A percentile compares a stretch with the other conserved stretches of the same genome.
These are phyloP conservation scores for Lineus longissimus DNA, from an alignment of 1,140 invertebrate species.

Conservation along the genomic window DNA sequence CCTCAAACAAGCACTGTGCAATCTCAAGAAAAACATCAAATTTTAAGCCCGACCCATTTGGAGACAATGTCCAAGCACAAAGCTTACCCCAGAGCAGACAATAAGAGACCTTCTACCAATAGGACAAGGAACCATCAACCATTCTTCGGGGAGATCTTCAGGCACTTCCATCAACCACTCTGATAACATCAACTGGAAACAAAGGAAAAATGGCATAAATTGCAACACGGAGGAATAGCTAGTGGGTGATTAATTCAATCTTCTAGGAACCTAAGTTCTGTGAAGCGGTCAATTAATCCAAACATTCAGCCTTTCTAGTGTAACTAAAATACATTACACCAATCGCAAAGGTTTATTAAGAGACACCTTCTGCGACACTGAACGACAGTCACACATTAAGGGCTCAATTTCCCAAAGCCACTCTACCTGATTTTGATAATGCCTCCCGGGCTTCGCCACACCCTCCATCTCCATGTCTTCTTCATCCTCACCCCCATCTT, in stretches of 20 bases:
- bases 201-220: not conserved
- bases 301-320: too few relatives aligned
- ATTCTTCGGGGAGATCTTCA: slow-evolving; percentile 65
- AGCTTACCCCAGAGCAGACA: slow-evolving; percentile 66
- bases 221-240: too few relatives aligned
- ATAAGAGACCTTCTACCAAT: slow-evolving; percentile 73
- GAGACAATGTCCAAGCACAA: slow-evolving; percentile 10
- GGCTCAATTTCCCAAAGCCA: too few relatives aligned
- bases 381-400: too few relatives aligned
- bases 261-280: not conserved
- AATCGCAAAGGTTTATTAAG: too few relatives aligned
- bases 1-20: not conserved
- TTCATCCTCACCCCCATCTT: slow-evolving; percentile 26
- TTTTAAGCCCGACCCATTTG: not conserved
- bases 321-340: too few relatives aligned
- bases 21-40: not conserved
- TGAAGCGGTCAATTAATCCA: too few relatives aligned
- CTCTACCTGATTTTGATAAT: slow-evolving; percentile 46
- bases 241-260: too few relatives aligned
- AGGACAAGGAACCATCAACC: slow-evolving; percentile 80
- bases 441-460: slow-evolving; percentile 36
- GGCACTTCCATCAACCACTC: slow-evolving; percentile 89
- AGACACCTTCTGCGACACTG: too few relatives aligned
- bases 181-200: slow-evolving; percentile 69
- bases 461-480: slow-evolving; percentile 12